Evolutionary conservation across 2,113 vertebrate genomes (phyloP), one percentile per base, ranked within the genome.

Genomic region (Tyto alba): DNA sequence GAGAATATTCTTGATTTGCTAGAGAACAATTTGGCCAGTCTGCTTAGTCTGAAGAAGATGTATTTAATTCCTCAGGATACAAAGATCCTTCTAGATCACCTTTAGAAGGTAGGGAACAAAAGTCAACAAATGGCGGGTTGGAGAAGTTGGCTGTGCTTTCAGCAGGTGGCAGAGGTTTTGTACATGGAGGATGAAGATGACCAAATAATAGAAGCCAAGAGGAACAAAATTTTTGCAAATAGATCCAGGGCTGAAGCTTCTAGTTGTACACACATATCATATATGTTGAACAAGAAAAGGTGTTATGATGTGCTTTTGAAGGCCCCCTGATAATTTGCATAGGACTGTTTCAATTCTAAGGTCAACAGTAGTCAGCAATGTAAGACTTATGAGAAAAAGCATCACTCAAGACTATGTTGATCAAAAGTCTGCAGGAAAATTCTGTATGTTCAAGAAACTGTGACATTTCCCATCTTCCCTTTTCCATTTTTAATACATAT

Each of bases 81-180:
- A 45, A 72, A 77, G 25, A n/a, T 45, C 34, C 17, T 50, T 45
- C 21, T 72, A 64, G n/a, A 80, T 38, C n/a, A 67, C 16, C n/a
- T 36, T 62, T 27, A 63, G 34, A 71, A 78, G 14, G 12, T 7
- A 68, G 47, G n/a, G 74, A 74, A 64, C 13, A 55, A 36, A 59
- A 45, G 21, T 45, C 36, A 76, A 62, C 9, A n/a, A n/a, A n/a
- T 0, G 1, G 13, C 19, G 71, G 43, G 3, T n/a, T 74, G 23
- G 66, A 10, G 43, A 76, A 57, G 6, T 20, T 69, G 14, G 3
- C 19, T 25, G 18, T 68, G 20, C 18, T 73, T 48, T 72, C 34
- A 29, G 9, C 22, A 68, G 11, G 11, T 36, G 18, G 7, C 7
- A 34, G 43, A 72, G 30, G 17, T 48, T 71, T 60, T 55, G 15